Conservation (phyloP, 2,113 vertebrate genomes). For the Alouatta palliata region DNA sequence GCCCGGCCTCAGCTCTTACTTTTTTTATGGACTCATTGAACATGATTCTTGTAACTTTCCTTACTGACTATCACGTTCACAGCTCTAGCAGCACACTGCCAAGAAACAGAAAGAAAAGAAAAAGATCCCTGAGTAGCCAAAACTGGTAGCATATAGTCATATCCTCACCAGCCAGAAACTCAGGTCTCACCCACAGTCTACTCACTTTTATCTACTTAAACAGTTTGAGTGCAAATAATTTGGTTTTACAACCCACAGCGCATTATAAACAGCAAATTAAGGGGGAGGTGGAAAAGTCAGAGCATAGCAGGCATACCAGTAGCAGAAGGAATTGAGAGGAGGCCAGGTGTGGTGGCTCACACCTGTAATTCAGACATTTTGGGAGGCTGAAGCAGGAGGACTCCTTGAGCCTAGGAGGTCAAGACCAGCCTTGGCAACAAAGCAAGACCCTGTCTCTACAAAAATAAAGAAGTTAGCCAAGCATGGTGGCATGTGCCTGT, state of each 20-base stretch:
- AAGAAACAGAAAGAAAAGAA: background rate
- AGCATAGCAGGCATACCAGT: background rate
- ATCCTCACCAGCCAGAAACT: background rate
- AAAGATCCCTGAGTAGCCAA: background rate
- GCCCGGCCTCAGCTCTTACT: background rate
- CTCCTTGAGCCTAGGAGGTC: background rate
- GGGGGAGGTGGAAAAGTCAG: background rate
- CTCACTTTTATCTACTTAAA: background rate
- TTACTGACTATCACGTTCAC: accelerated
- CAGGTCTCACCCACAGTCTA: background rate
- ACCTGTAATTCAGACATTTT: background rate
- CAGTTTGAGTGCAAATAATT: too few species aligned
- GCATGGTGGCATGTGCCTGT: background rate
- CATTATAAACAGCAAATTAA: background rate
- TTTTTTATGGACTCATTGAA: too few species aligned
- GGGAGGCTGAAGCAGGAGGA: background rate
- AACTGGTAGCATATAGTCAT: background rate
- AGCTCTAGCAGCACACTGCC: background rate
- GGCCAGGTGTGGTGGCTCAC: background rate
- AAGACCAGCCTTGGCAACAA: background rate
- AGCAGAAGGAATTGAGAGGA: background rate
- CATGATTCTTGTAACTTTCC: background rate
- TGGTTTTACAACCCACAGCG: background rate
- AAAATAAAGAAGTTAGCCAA: background rate
- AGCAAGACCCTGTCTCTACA: background rate